Base-by-base conservation (phyloP, 2,888 invertebrate genomes). In the Doris montereyensis region DNA sequence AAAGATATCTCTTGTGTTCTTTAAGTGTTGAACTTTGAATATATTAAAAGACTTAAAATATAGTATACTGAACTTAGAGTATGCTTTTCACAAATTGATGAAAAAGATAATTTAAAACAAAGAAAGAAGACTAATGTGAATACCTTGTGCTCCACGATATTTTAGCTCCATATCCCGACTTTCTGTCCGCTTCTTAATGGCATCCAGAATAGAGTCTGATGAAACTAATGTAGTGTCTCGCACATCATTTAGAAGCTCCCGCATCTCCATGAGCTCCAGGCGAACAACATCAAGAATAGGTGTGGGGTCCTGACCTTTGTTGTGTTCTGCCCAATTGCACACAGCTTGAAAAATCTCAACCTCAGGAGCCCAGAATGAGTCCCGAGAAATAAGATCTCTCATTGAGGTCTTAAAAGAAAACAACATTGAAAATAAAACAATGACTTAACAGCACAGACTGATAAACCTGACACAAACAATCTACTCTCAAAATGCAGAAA, bases 301-400 rank as follows among this genome's bases (percentile, higher is more conserved):
- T 0, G 86, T 85, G 1, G 87, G 85, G 76, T 91, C 94, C 87
- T 93, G 93, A 82, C 94, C 93, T 80, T 94, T 93, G 92, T 97
- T 97, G 34, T 94, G 94, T 85, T 94, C 94, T 85, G 95, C 95
- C 98, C 98, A 99, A 79, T 93, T 94, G 90, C 95, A 94, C 0
- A 98, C 96, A 0, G 97, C 96, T 86, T 94, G 93, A 92, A 99
- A 99, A 84, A 99, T 98, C 87, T 97, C 96, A 58, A 97, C 96
- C 92, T 99, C 99, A 0, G 96, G 95, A 0, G 97, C 98, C 93
- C 96, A 99, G 93, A 99, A 99, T 5, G 98, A 98, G 92, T 99
- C 97, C 73, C 98, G 93, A 74, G 95, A 94, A 41, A 99, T 93
- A 8, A 99, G 93, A 89, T 97, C 96, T 88, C 95, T 94, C 76